A percentile compares a stretch with the other conserved stretches of the same genome.
These are phyloP conservation scores for Lysiphlebus fabarum DNA, from an alignment of 1,140 invertebrate genomes.

Conservation along the genomic window DNA sequence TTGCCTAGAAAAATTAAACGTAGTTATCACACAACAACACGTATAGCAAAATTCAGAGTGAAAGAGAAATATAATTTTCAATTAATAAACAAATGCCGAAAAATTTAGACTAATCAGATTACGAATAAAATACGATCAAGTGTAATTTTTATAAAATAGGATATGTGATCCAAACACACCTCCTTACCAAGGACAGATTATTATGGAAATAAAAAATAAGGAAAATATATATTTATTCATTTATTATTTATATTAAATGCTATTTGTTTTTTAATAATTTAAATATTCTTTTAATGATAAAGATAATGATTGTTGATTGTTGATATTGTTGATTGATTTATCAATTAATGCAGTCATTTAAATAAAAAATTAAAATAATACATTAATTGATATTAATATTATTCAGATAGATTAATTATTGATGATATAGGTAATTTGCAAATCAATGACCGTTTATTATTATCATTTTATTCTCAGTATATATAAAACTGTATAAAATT, in stretches of 20 bases:
- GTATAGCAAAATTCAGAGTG: too few relatives aligned
- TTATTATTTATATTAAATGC: too few relatives aligned
- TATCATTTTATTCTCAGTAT: background rate
- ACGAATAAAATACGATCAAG: too few relatives aligned
- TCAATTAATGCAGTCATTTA: background rate
- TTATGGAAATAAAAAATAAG: conserved; percentile 4
- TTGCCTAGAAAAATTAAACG: too few relatives aligned
- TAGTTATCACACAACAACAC: too few relatives aligned
- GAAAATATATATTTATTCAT: too few relatives aligned
- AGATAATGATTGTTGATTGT: background rate
- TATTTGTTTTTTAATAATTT: background rate
- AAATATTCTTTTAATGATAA: background rate
- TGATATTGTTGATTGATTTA: background rate
- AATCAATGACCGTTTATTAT: conserved; percentile 18
- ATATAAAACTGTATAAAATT: background rate
- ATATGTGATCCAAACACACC: conserved; percentile 26
- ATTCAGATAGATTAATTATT: background rate
- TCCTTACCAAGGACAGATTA: conserved; percentile 25
- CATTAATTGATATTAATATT: background rate
- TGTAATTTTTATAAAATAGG: too few relatives aligned
- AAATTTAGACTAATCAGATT: too few relatives aligned
- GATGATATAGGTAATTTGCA: conserved; percentile 8
- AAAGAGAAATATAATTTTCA: too few relatives aligned
- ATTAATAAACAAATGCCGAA: too few relatives aligned
- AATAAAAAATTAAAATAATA: background rate